Base-by-base conservation (phyloP, 2,888 invertebrate species). In the Charanyca ferruginea region DNA sequence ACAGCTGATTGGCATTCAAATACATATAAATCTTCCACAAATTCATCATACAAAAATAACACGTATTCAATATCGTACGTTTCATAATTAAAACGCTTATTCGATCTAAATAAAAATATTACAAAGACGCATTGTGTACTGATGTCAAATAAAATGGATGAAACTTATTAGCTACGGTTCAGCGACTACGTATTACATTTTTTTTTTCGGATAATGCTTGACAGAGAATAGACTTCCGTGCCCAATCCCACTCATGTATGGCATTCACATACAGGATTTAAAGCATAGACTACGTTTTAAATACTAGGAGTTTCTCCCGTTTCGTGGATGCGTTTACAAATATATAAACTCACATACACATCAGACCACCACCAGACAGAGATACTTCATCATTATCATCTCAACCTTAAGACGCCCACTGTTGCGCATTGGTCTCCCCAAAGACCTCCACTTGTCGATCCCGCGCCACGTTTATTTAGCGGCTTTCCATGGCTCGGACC, bases 61-160 rank as follows among this genome's bases (percentile, higher is more conserved):
- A 64, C 57, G 62, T 63, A 59, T 60, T 57, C 48, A 66, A 69
- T 60, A 62, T 62, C 67, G 52, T 59, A 71, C 66, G 66, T 65
- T 74, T 65, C 55, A 52, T 79, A 77, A 83, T 83, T 74, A 80
- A 79, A 79, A 73, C 57, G 68, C 77, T 77, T 58, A 70, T 69
- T 53, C 61, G 48, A 75, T 73, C 16, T 35, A 66, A 68, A 62
- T 54, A 51, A 64, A 60, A 66, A 63, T 54, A 62, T 64, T 44
- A 54, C 53, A 74, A 73, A 66, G 58, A 57, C 32, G 11, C 57
- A 67, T 68, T 73, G 67, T 69, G 73, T 81, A 60, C 57, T 18
- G 57, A 78, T 73, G 68, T 69, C 62, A 66, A 73, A 78, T 71
- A 66, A 71, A 81, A 77, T 77, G 52, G 52, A 77, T 74, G 64